Conservation (phyloP, 2,888 invertebrate genomes). For the Apamea crenata region DNA sequence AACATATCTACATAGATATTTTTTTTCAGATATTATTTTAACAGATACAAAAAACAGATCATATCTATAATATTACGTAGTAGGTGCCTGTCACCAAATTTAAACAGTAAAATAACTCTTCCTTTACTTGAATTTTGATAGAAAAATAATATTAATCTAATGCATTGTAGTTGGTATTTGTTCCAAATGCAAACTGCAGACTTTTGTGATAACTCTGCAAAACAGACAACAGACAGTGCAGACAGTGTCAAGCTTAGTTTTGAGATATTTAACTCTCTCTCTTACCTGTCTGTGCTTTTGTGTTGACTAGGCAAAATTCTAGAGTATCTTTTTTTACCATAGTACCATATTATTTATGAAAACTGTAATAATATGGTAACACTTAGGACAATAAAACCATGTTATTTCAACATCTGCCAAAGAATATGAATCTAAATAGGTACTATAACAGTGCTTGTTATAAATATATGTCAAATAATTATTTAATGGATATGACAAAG, state of each 20-base stretch:
- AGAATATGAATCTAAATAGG: constrained; percentile 27
- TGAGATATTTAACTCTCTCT: constrained; percentile 24
- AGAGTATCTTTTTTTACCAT: constrained; percentile 28
- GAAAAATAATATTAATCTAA: background rate
- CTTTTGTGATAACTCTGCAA: constrained; percentile 5
- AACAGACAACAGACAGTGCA: too few relatives aligned
- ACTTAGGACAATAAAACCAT: constrained; percentile 10
- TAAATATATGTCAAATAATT: constrained; percentile 43
- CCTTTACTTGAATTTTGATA: background rate
- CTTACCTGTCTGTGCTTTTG: background rate
- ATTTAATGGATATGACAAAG: constrained; percentile 51
- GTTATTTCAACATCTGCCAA: constrained; percentile 34
- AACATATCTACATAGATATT: constrained; percentile 65
- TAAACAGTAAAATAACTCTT: constrained; percentile 33
- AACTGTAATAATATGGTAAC: constrained; percentile 57
- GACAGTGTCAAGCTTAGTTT: background rate
- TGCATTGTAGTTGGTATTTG: background rate
- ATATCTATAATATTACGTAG: constrained; percentile 34
- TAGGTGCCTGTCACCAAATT: constrained; percentile 21
- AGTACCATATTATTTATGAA: constrained; percentile 42
- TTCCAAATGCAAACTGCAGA: constrained; percentile 17
- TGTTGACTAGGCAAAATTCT: constrained; percentile 50
- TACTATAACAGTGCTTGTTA: constrained; percentile 46
- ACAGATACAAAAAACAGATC: constrained; percentile 37
- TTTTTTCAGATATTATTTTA: constrained; percentile 54